Base-by-base conservation (phyloP, 2,113 vertebrate species). In the Phycodurus eques region DNA sequence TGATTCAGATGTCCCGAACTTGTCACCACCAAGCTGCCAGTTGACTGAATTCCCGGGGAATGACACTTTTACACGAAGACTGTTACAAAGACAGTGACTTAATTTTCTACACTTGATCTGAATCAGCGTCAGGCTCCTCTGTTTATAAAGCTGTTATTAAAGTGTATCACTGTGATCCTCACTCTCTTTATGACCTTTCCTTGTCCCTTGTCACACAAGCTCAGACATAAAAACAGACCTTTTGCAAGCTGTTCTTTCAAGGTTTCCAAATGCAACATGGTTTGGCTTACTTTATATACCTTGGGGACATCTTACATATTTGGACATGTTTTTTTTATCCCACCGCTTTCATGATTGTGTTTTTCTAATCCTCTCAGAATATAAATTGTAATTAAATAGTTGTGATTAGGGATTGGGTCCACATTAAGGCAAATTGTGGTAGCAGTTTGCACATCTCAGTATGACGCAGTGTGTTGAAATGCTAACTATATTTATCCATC, bases 111-210 rank as follows among this genome's bases (percentile, higher is more conserved):
- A 72, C 11, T 19, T 53, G 42, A 14, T 71, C 39, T 66, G 57
- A 56, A 49, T 47, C 56, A 67, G 11, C 15, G 1, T 53, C 67
- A 51, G 61, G 22, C 42, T 76, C 31, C 22, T 72, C 22, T 44
- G 47, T 68, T 67, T 54, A 35, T 69, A 59, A 79, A 78, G 44
- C 73, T 46, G 20, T 73, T 72, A 86, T 84, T 85, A 87, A 90
- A 87, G 71, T 43, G 59, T 76, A 60, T 71, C 56, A 60, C 63
- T 79, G 79, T 86, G 79, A 81, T 69, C 67, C 47, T 73, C 51
- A 56, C n/a, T 80, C 33, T 66, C 8, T 4, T 20, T 46, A 46
- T 47, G 46, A 3, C 20, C 53, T 39, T 39, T 2, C 20, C 53
- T 39, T 39, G 3, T 3, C 20, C 53, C 9, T 47, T 27, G 73